Evolutionary conservation across 2,797 vertebrate genomes (phyloP).

Genomic region (Gambelia wislizenii): DNA sequence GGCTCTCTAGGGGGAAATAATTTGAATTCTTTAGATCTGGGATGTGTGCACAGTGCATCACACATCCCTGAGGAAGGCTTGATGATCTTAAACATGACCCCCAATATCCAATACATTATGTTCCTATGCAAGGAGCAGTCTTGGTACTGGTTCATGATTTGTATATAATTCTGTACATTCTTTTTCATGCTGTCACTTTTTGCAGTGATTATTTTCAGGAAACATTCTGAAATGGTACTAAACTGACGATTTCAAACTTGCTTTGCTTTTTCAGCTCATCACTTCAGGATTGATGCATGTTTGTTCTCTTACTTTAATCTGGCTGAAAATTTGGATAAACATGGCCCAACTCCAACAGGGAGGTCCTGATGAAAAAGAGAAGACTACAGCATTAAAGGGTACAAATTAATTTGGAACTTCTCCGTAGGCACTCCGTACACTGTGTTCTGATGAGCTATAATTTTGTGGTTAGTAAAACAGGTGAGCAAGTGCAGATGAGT

Average conservation of each 20-base stretch:
- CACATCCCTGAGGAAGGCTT: background rate
- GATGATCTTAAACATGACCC: background rate
- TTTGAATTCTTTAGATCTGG: background rate
- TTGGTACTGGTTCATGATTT: background rate
- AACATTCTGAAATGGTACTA: background rate
- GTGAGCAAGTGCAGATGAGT: constrained; percentile 44
- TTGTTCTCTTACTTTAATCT: constrained; percentile 78
- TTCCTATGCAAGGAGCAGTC: background rate
- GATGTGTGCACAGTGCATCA: background rate
- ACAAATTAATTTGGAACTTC: constrained; percentile 64
- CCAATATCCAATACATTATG: too few relatives aligned
- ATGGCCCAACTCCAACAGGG: constrained; percentile 90
- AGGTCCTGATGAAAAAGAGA: constrained; percentile 93
- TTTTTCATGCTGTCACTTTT: background rate
- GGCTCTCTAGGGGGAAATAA: background rate
- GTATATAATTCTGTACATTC: too few relatives aligned
- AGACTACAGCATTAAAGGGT: constrained; percentile 96
- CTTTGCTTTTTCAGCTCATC: constrained; percentile 76
- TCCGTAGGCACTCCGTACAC: constrained; percentile 45
- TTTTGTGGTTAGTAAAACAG: constrained; percentile 52
- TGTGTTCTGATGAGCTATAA: constrained; percentile 52
- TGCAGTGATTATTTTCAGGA: background rate
- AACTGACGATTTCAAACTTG: constrained; percentile 64
- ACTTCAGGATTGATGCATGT: constrained; percentile 84
- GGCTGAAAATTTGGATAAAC: constrained; percentile 81